phyloP scores from a whole-genome alignment of 2,888 invertebrate genomes.

The Stegana nigrithorax region DNA sequence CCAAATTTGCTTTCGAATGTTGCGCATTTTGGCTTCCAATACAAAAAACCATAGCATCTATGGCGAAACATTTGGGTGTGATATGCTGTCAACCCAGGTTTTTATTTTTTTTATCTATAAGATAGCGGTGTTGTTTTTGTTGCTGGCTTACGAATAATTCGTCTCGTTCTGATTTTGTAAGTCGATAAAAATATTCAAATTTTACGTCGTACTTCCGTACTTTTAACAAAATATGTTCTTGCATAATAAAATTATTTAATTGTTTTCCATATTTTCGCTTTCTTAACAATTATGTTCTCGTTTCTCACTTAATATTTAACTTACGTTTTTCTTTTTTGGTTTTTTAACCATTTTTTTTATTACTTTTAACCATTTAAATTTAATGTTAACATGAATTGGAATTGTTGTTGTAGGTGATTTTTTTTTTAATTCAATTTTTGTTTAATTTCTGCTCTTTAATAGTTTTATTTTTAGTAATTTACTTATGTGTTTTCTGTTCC shows the following conservation, averaged over 20 bases:
- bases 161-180: too few species aligned
- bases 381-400: constrained; percentile 69
- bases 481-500: constrained; percentile 25
- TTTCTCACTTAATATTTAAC: background rate
- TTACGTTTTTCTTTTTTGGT: constrained; percentile 5
- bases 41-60: too few species aligned
- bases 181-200: background rate
- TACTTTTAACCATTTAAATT: constrained; percentile 53
- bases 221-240: too few species aligned
- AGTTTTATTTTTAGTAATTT: constrained; percentile 32
- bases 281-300: background rate
- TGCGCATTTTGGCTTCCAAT: too few species aligned
- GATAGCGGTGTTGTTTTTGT: too few species aligned
- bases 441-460: constrained; percentile 41
- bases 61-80: too few species aligned
- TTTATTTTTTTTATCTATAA: too few species aligned
- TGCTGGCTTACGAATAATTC: too few species aligned
- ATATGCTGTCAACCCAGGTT: too few species aligned
- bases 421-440: constrained; percentile 41
- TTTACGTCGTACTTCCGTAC: too few species aligned
- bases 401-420: constrained; percentile 64
- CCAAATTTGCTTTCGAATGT: too few species aligned
- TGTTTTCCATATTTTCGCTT: background rate
- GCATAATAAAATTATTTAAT: too few species aligned
- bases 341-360: constrained; percentile 5